Percentiles rank a stretch among this genome's conserved stretches.
These are phyloP conservation scores for Felis catus DNA, from an alignment of 2,113 vertebrate genomes.

Conservation along the genomic window F.catus_Fca126_mat1.0 CM031412.1:22277501-22278000, in stretches of 20 bases:
- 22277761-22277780: not conserved
- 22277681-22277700: not conserved
- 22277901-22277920: slow-evolving; percentile 9
- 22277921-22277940: not conserved
- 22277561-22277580: not conserved
- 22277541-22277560: not conserved
- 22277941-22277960: slow-evolving; percentile 33
- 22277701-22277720: slow-evolving; percentile 6
- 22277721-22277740: slow-evolving; percentile 33
- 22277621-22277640: not conserved
- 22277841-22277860: slow-evolving; percentile 12
- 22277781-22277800: not conserved
- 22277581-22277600: not conserved
- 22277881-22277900: not conserved
- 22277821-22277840: not conserved
- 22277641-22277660: not conserved
- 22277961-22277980: not conserved
- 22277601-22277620: not conserved
- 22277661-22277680: not conserved
- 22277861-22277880: not conserved
- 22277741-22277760: not conserved
- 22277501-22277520: not conserved
- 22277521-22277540: not conserved
- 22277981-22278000: slow-evolving; percentile 44
- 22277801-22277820: not conserved